A percentile compares a stretch with the other conserved stretches of the same genome.
Evolutionary conservation across 2,888 invertebrate species (phyloP).

Genomic region (Crocallis elinguaria): DNA sequence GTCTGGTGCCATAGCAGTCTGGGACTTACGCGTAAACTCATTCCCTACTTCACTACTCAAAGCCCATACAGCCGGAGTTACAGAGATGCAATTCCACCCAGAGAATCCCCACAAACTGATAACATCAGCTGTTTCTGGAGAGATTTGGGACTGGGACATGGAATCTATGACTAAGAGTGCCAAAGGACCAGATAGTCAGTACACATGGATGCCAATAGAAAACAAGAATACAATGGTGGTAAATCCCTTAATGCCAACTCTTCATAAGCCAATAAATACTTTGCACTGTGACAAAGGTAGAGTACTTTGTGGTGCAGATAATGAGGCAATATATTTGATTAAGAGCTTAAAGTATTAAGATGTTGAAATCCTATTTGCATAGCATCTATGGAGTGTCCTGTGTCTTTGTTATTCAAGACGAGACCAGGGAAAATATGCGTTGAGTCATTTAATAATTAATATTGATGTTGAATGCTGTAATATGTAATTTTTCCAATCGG

Average conservation of each 20-base stretch:
- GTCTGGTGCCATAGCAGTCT: conserved; percentile 93
- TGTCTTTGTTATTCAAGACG: too few relatives aligned
- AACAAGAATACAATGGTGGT: conserved; percentile 89
- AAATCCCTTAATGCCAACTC: conserved; percentile 88
- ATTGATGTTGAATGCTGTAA: background rate
- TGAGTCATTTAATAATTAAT: too few relatives aligned
- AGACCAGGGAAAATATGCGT: too few relatives aligned
- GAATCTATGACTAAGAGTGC: conserved; percentile 76
- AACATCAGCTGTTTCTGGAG: conserved; percentile 92
- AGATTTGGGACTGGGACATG: conserved; percentile 96
- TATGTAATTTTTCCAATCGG: background rate
- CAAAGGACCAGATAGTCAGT: conserved; percentile 63
- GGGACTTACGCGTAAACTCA: conserved; percentile 94
- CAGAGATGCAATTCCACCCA: conserved; percentile 95
- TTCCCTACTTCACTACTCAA: conserved; percentile 93
- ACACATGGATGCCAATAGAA: conserved; percentile 89
- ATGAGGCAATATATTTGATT: conserved; percentile 94
- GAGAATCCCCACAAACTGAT: conserved; percentile 93
- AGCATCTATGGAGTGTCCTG: background rate
- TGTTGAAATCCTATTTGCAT: conserved; percentile 6
- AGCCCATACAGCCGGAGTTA: conserved; percentile 90
- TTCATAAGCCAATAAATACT: conserved; percentile 92
- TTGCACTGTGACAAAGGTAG: conserved; percentile 91
- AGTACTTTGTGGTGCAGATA: conserved; percentile 93
- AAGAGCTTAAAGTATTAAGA: conserved; percentile 84